Percentiles rank a stretch among this genome's conserved stretches.
phyloP scores from a whole-genome alignment of 2,888 invertebrate genomes.

The Flexamia atlantica region DNA sequence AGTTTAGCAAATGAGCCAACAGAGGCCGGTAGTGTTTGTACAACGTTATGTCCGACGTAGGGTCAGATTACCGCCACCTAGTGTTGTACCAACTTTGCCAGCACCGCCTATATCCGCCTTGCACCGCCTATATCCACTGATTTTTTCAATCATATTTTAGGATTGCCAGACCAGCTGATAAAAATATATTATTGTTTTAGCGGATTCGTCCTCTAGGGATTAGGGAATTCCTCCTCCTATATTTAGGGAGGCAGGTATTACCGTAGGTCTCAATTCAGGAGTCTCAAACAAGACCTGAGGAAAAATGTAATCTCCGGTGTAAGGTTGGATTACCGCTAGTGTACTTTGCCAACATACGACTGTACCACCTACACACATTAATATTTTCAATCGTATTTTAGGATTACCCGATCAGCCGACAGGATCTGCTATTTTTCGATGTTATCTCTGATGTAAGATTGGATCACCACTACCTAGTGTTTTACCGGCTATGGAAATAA shows the following conservation, averaged over 20 bases:
- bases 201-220: no score
- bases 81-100: neutral
- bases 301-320: no score
- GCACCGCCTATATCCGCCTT: neutral
- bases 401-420: neutral
- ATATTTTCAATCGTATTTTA: neutral
- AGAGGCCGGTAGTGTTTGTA: conserved; percentile 37
- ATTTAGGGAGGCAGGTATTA: no score
- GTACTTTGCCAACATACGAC: neutral
- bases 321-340: neutral
- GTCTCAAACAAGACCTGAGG: no score
- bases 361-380: neutral
- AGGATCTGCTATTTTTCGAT: neutral
- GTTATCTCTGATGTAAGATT: neutral
- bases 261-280: no score
- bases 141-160: neutral
- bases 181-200: no score
- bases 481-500: neutral
- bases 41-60: conserved; percentile 27
- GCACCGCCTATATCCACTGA: neutral
- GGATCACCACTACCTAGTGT: neutral
- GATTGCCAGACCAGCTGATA: neutral
- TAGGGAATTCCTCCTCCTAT: no score
- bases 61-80: conserved; percentile 32
- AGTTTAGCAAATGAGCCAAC: conserved; percentile 45